Conservation (phyloP, 2,888 invertebrate genomes). For the Thymelicus acteon region DNA sequence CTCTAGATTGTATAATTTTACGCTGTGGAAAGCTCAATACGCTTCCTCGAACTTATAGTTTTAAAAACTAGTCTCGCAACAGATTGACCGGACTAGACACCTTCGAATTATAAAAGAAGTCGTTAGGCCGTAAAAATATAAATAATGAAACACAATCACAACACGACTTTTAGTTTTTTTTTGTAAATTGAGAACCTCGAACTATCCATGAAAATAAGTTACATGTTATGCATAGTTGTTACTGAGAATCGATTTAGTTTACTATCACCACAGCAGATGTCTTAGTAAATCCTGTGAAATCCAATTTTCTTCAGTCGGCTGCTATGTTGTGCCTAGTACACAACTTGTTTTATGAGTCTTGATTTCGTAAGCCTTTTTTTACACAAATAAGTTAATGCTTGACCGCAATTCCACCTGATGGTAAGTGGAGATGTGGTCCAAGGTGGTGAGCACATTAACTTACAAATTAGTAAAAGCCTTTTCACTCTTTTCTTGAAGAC, state of each 20-base stretch:
- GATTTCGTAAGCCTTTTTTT: neutral
- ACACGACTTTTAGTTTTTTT: neutral
- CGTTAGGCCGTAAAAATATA: neutral
- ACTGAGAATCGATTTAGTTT: neutral
- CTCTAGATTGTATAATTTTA: too few species aligned
- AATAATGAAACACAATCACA: neutral
- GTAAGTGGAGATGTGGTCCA: too few species aligned
- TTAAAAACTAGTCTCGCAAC: neutral
- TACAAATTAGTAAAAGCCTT: too few species aligned
- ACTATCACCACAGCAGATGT: constrained; percentile 56
- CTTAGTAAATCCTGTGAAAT: constrained; percentile 72
- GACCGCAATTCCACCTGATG: too few species aligned
- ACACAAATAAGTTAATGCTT: too few species aligned
- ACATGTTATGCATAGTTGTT: too few species aligned
- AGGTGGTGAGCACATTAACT: too few species aligned
- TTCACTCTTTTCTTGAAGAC: too few species aligned
- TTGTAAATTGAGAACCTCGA: too few species aligned
- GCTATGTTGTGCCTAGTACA: constrained; percentile 64
- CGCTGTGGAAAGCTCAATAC: too few species aligned
- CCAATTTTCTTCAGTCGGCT: constrained; percentile 70
- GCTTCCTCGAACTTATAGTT: neutral
- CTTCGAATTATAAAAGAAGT: neutral
- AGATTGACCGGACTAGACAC: neutral
- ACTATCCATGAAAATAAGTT: too few species aligned
- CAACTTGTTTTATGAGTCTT: constrained; percentile 47